Base-by-base conservation (phyloP, 1,140 invertebrate species). In the Lepidostoma basale region DNA sequence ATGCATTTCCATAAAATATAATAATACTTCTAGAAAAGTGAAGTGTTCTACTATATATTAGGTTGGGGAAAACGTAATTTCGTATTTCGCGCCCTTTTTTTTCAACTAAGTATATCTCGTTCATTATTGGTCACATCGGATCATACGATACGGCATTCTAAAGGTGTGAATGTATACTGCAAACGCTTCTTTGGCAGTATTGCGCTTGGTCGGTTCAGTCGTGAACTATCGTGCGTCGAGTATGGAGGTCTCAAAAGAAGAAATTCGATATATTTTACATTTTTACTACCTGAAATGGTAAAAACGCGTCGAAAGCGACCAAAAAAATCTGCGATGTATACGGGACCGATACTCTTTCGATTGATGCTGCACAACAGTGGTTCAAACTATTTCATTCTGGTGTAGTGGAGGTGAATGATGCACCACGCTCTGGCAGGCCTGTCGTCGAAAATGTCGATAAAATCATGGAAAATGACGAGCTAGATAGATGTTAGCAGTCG, bases 191-290 rank as follows among this genome's bases (percentile, higher is more conserved):
- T 20, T 26, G 18, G 36, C 30, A 59, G 25, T 39, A 59, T 36
- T 59, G 18, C 30, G 60, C 67, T 73, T 78, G 44, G 74, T 77
- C 22, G 47, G 47, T 59, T 36, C 3, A 44, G 67, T 25, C 72
- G 63, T 26, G 67, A 72, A 33, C n/a, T n/a, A n/a, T n/a, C n/a
- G n/a, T n/a, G n/a, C n/a, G n/a, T n/a, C n/a, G n/a, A n/a, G n/a
- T n/a, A n/a, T n/a, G n/a, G n/a, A n/a, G n/a, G n/a, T n/a, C n/a
- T n/a, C n/a, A n/a, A n/a, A n/a, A n/a, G n/a, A n/a, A n/a, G n/a
- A n/a, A n/a, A n/a, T n/a, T n/a, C n/a, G n/a, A n/a, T n/a, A n/a
- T n/a, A n/a, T n/a, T n/a, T n/a, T n/a, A n/a, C n/a, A n/a, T n/a
- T n/a, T n/a, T n/a, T n/a, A n/a, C n/a, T n/a, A n/a, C n/a, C n/a